phyloP scores from a whole-genome alignment of 2,888 invertebrate genomes.

The Allacma fusca region DNA sequence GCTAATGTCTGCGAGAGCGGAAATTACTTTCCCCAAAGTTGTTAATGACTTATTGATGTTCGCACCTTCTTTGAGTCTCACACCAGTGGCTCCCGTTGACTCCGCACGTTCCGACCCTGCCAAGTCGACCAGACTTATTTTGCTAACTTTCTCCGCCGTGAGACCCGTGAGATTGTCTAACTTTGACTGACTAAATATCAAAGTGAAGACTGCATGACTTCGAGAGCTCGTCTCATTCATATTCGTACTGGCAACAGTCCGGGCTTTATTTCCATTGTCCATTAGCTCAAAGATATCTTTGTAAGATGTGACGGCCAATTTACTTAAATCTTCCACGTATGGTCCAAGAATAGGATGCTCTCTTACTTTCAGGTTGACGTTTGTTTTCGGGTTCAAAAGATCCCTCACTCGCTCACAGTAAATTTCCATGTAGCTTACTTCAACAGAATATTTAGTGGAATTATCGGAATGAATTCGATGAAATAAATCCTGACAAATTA shows the following conservation, averaged over 20 bases:
- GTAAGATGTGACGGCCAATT: slow-evolving; percentile 95
- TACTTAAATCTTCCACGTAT: slow-evolving; percentile 98
- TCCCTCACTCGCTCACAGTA: slow-evolving; percentile 99
- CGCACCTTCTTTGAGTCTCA: slow-evolving; percentile 93
- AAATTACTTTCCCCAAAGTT: slow-evolving; percentile 98
- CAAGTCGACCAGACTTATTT: slow-evolving; percentile 97
- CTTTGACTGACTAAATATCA: slow-evolving; percentile 96
- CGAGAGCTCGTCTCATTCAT: slow-evolving; percentile 80
- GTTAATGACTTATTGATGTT: slow-evolving; percentile 99
- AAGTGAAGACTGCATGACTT: slow-evolving; percentile 99
- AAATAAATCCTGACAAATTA: slow-evolving; percentile 93
- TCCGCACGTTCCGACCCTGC: slow-evolving; percentile 99
- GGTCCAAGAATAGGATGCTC: slow-evolving; percentile 98
- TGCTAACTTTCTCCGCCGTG: slow-evolving; percentile 84
- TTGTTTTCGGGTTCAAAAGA: slow-evolving; percentile 95
- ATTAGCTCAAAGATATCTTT: slow-evolving; percentile 97
- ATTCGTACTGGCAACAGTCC: slow-evolving; percentile 99
- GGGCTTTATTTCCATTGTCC: slow-evolving; percentile 99
- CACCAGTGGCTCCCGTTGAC: slow-evolving; percentile 98
- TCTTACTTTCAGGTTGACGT: slow-evolving; percentile 77
- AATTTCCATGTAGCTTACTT: slow-evolving; percentile 94
- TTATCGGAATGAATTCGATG: slow-evolving; percentile 80
- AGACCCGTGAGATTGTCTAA: slow-evolving; percentile 87
- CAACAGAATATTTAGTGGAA: slow-evolving; percentile 78
- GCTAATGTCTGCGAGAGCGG: slow-evolving; percentile 86